Evolutionary conservation across 2,797 vertebrate species (phyloP), one percentile per base, ranked within the genome.

Genomic region (Kryptolebias ocellatus): DNA sequence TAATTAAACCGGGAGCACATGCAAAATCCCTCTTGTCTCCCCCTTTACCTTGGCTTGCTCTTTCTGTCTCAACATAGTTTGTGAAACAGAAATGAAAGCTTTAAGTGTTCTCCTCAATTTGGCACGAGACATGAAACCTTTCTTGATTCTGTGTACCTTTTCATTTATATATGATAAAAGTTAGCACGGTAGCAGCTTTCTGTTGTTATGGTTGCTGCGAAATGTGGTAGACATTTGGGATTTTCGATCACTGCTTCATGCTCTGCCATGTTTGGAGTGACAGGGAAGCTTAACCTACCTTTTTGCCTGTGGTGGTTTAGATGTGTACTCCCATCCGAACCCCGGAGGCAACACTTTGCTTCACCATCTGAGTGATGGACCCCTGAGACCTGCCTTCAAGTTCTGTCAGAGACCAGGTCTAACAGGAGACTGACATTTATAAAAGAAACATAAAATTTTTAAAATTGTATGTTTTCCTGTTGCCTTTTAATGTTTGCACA

Each of bases 341-440:
- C 77, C 85, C 76, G 61, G 64, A 67, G 78, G 83, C 68, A 70
- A 79, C 65, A 77, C 64, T 80, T 78, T 77, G 71, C 63, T 72
- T 78, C 61, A 3, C 42, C 20, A 29, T 61, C 74, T 76, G 86
- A 84, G 71, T 74, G 78, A 78, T 58, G 61, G 71, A 67, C 70
- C 74, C 70, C 31, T 18, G 79, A 65, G 83, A 83, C 53, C 16
- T 71, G 60, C 68, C 64, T 75, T 83, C 66, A 78, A 76, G 64
- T 74, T 68, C 65, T 70, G 67, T 73, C 73, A 71, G 24, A 17
- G 45, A 70, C 34, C 54, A 46, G 64, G 28, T 77, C 76, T 66
- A 67, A 68, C 49, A 73, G 79, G 72, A 79, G 46, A 72, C 60
- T 75, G 70, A 68, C 69, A 80, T 83, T 69, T 68, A n/a, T 61